Conservation (phyloP, 2,797 vertebrate species). For the Neostethus bicornis region DNA sequence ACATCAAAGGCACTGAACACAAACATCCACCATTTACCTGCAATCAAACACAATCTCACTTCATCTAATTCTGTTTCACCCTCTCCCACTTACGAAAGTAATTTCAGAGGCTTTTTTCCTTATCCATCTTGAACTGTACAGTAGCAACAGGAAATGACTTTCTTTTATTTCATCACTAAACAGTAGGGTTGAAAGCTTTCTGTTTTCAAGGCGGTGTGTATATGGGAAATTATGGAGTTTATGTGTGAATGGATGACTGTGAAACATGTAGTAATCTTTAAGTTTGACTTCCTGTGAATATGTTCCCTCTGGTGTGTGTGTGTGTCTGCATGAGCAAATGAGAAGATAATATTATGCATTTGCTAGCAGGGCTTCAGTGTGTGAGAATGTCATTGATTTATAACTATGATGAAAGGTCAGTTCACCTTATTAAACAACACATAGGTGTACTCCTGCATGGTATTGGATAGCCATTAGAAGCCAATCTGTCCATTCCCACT, state of each 20-base stretch:
- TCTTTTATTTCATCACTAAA: constrained; percentile 55
- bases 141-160: constrained; percentile 54
- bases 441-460: constrained; percentile 66
- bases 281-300: constrained; percentile 33
- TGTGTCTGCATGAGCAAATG: constrained; percentile 15
- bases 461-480: constrained; percentile 78
- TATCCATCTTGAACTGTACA: constrained; percentile 36
- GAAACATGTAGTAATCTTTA: constrained; percentile 36
- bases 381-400: constrained; percentile 78
- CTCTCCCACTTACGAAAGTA: constrained; percentile 49
- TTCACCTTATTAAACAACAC: constrained; percentile 79
- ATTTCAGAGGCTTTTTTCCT: constrained; percentile 56
- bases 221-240: constrained; percentile 19
- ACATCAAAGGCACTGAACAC: constrained; percentile 56
- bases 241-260: constrained; percentile 13
- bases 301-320: constrained; percentile 15
- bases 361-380: constrained; percentile 67
- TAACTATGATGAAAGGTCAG: constrained; percentile 75
- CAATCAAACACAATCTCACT: constrained; percentile 75
- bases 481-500: constrained; percentile 69
- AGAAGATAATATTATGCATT: constrained; percentile 71
- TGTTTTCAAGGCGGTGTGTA: constrained; percentile 24
- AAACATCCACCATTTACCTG: constrained; percentile 67
- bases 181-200: constrained; percentile 28
- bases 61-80: constrained; percentile 61